Percentiles rank a stretch among this genome's conserved stretches.
These are phyloP conservation scores for Dinocampus coccinellae DNA, from an alignment of 2,888 invertebrate species.

Conservation along the genomic window DNA sequence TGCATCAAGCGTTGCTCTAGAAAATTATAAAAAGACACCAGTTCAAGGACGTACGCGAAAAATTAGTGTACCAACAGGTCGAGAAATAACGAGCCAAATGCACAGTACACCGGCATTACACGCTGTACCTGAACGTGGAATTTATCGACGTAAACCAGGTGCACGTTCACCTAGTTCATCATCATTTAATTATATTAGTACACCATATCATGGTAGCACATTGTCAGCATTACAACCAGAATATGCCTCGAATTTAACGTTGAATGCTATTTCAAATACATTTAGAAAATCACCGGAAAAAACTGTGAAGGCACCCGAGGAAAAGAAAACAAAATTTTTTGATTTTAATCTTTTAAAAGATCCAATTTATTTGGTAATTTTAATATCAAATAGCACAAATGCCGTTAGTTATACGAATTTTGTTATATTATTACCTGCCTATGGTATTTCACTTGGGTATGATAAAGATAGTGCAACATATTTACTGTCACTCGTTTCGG, in stretches of 20 bases:
- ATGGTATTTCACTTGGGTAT: conserved; percentile 79
- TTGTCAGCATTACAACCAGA: conserved; percentile 80
- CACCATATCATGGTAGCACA: conserved; percentile 88
- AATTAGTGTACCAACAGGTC: conserved; percentile 74
- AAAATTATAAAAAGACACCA: conserved; percentile 70
- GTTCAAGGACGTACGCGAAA: conserved; percentile 72
- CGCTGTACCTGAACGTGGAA: conserved; percentile 78
- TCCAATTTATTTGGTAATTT: conserved; percentile 84
- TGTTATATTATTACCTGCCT: conserved; percentile 84
- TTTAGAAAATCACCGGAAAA: conserved; percentile 66
- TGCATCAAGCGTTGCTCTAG: conserved; percentile 80
- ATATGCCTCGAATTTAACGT: conserved; percentile 83
- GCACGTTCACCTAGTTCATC: conserved; percentile 79
- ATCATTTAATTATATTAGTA: conserved; percentile 87
- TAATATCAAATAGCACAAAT: conserved; percentile 87
- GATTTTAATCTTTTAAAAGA: conserved; percentile 81
- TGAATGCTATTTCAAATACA: conserved; percentile 77
- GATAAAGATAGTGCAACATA: conserved; percentile 80
- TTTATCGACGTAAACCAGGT: conserved; percentile 49
- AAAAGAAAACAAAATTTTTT: conserved; percentile 75
- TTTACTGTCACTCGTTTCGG: conserved; percentile 84
- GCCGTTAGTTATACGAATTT: conserved; percentile 91
- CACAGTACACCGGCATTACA: conserved; percentile 77
- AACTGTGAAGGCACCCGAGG: conserved; percentile 59
- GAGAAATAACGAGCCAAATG: conserved; percentile 71